phyloP scores from a whole-genome alignment of 2,888 invertebrate species.

The Resseliella maxima region DNA sequence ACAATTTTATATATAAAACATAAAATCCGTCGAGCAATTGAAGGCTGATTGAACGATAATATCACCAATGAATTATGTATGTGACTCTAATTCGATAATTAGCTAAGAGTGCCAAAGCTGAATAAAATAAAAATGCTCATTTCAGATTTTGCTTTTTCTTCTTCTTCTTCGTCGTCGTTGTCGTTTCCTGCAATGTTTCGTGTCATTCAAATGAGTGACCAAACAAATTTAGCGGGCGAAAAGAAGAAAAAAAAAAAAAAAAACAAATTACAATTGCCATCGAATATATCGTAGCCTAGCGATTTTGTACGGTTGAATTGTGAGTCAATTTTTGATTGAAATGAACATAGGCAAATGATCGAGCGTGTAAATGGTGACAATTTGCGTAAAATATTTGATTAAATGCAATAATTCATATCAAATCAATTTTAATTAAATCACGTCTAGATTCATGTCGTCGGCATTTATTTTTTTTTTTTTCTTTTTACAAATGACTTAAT shows the following conservation, averaged over 20 bases:
- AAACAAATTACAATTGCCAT: too few relatives aligned
- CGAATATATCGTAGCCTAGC: too few relatives aligned
- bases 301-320: background rate
- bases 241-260: too few relatives aligned
- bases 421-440: conserved; percentile 29
- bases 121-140: background rate
- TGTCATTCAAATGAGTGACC: background rate
- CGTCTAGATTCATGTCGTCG: background rate
- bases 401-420: conserved; percentile 51
- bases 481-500: background rate
- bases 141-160: background rate
- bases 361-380: background rate
- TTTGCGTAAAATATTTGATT: background rate
- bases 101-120: background rate
- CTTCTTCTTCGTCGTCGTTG: background rate
- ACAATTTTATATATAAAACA: background rate
- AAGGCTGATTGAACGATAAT: conserved; percentile 48
- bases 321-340: background rate
- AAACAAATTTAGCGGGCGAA: background rate
- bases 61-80: conserved; percentile 51
- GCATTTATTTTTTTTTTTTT: background rate
- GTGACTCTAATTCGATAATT: conserved; percentile 54
- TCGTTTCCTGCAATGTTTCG: background rate
- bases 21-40: conserved; percentile 34
- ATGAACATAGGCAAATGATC: background rate